These are phyloP conservation scores for Scelioninae gen. 1 DNA, from an alignment of 2,888 invertebrate species.

Conservation along the genomic window DNA sequence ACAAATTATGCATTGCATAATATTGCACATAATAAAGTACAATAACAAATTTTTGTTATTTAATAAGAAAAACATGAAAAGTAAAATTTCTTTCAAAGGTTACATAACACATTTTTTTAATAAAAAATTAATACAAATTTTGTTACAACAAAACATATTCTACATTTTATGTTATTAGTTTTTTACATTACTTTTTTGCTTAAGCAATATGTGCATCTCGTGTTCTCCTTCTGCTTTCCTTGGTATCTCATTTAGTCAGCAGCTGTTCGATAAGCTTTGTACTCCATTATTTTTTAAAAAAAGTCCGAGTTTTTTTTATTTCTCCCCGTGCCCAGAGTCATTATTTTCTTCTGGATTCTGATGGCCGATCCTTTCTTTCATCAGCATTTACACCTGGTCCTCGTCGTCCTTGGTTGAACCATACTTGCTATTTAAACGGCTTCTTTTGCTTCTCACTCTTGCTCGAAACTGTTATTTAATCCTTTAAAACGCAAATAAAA, in stretches of 20 bases:
- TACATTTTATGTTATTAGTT: background rate
- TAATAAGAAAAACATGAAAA: no score
- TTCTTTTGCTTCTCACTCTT: constrained; percentile 18
- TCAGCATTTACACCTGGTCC: constrained; percentile 36
- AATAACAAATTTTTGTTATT: no score
- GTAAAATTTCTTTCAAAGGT: no score
- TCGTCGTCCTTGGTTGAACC: constrained; percentile 38
- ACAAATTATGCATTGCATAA: no score
- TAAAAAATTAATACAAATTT: no score
- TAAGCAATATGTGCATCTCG: constrained; percentile 7
- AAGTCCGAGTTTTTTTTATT: constrained; percentile 25
- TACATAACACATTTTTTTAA: no score
- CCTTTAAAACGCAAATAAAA: constrained; percentile 14
- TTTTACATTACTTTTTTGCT: background rate
- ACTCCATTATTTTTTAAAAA: constrained; percentile 40
- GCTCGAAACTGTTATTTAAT: constrained; percentile 38
- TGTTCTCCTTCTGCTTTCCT: background rate
- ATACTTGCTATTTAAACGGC: constrained; percentile 24
- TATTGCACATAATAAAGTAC: no score
- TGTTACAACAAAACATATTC: no score
- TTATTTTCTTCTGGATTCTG: constrained; percentile 45
- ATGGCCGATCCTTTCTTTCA: constrained; percentile 38
- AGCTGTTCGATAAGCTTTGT: constrained; percentile 18
- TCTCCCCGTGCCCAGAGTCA: constrained; percentile 42
- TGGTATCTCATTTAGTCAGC: background rate